Evolutionary conservation across 2,888 invertebrate genomes (phyloP).

Genomic region (Oxycera nigricornis): DNA sequence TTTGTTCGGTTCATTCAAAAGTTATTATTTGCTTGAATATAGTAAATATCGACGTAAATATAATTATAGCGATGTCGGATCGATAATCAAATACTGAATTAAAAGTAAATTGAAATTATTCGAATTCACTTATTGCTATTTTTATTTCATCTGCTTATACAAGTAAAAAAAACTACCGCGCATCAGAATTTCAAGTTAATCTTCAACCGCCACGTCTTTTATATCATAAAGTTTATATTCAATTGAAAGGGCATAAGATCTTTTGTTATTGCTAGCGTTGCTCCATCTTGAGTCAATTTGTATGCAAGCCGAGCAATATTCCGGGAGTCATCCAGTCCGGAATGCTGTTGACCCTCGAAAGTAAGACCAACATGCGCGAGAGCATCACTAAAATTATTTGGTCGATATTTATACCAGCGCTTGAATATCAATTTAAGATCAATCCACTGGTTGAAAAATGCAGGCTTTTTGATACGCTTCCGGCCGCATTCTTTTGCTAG

Average conservation of each 20-base stretch:
- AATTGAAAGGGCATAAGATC: constrained; percentile 60
- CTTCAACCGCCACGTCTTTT: constrained; percentile 40
- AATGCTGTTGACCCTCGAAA: constrained; percentile 69
- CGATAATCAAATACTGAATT: neutral
- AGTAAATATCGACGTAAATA: neutral
- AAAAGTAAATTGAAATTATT: neutral
- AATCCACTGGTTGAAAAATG: constrained; percentile 67
- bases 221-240: constrained; percentile 57
- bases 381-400: constrained; percentile 64
- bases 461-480: constrained; percentile 65
- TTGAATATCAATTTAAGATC: constrained; percentile 66
- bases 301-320: constrained; percentile 68
- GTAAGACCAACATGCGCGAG: constrained; percentile 65
- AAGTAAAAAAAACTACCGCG: neutral
- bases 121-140: too few species aligned
- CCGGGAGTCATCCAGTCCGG: constrained; percentile 68
- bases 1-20: neutral
- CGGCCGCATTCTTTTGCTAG: constrained; percentile 67
- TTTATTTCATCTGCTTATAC: neutral
- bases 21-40: neutral
- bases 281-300: constrained; percentile 67
- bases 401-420: constrained; percentile 65
- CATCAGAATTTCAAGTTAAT: neutral
- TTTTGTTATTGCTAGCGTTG: constrained; percentile 64
- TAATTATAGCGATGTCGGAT: neutral